Conservation (phyloP, 1,140 invertebrate species). For the Psix sp. region DNA sequence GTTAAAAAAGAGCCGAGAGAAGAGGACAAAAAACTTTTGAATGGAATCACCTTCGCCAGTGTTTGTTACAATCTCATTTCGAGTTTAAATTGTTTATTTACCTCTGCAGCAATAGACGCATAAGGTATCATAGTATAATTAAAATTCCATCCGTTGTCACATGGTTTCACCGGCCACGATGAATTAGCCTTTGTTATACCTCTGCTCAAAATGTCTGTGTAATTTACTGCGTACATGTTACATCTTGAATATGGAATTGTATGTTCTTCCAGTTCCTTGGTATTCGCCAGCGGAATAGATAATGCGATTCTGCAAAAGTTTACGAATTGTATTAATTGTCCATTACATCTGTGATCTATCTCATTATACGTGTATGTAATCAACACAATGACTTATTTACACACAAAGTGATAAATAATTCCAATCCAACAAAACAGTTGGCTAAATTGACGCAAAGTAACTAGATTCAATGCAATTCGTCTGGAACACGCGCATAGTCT, state of each 20-base stretch:
- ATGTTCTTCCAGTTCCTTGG: constrained; percentile 67
- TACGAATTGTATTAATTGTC: too few relatives aligned
- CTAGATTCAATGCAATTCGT: background rate
- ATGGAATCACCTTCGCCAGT: background rate
- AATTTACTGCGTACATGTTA: constrained; percentile 85
- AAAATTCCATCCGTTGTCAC: constrained; percentile 85
- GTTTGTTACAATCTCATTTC: background rate
- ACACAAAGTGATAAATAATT: background rate
- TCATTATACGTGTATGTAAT: too few relatives aligned
- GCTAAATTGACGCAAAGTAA: background rate
- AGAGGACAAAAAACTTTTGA: background rate
- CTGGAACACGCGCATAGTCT: too few relatives aligned
- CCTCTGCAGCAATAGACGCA: constrained; percentile 86
- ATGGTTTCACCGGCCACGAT: constrained; percentile 81
- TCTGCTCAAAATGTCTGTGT: constrained; percentile 78
- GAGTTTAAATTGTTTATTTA: constrained; percentile 64
- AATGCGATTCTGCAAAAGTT: constrained; percentile 78
- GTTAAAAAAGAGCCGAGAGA: background rate
- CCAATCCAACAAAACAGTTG: background rate
- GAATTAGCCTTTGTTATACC: constrained; percentile 79
- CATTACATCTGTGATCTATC: too few relatives aligned
- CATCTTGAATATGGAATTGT: constrained; percentile 81
- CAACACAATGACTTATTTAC: background rate
- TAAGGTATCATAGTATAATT: constrained; percentile 87
- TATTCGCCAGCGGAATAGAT: constrained; percentile 79